These are phyloP conservation scores for Mustela lutreola DNA, from an alignment of 2,113 vertebrate genomes.

Conservation along the genomic window DNA sequence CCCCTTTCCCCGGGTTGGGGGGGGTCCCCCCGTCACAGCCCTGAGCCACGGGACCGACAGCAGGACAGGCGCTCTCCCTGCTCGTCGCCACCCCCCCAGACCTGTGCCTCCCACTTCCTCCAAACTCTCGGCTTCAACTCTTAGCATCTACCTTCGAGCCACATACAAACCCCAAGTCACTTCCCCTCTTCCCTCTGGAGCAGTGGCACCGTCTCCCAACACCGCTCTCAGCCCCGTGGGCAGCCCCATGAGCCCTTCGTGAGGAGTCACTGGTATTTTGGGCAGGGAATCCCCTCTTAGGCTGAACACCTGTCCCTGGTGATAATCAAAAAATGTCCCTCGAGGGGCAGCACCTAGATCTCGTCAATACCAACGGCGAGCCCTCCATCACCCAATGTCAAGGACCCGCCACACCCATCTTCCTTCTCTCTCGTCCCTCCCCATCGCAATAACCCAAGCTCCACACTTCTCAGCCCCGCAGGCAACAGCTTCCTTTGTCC, in stretches of 20 bases:
- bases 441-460: background rate
- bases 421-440: background rate
- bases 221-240: too few relatives aligned
- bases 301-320: background rate
- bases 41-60: background rate
- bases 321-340: background rate
- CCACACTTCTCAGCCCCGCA: background rate
- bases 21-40: background rate
- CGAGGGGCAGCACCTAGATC: fast-evolving
- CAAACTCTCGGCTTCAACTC: background rate
- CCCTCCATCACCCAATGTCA: background rate
- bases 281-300: background rate
- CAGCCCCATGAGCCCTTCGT: background rate
- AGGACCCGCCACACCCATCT: background rate
- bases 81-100: background rate
- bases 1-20: background rate
- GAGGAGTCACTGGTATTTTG: background rate
- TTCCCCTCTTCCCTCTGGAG: fast-evolving
- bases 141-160: background rate
- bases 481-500: background rate
- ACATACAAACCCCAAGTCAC: fast-evolving
- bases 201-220: background rate
- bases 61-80: too few relatives aligned
- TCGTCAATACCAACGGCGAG: too few relatives aligned
- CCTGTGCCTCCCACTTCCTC: background rate